Percentiles rank a stretch among this genome's conserved stretches.
phyloP scores from a whole-genome alignment of 2,888 invertebrate species.

The Scaptomyza tumidula region DNA sequence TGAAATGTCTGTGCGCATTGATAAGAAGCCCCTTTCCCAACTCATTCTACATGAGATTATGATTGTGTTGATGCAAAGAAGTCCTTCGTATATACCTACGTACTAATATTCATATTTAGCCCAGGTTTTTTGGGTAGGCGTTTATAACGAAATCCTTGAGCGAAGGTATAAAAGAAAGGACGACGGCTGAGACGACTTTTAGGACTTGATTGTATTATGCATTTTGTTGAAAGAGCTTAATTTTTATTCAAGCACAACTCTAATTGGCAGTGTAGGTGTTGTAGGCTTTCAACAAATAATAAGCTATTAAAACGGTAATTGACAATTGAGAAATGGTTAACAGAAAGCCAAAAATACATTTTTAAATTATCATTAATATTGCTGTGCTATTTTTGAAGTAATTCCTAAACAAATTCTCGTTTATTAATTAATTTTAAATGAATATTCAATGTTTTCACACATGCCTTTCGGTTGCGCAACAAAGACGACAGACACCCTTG shows the following conservation, averaged over 20 bases:
- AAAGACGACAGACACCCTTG: neutral
- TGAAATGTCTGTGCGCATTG: slow-evolving; percentile 47
- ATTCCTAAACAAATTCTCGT: neutral
- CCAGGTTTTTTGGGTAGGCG: neutral
- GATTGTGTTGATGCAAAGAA: slow-evolving; percentile 38
- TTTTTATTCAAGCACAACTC: neutral
- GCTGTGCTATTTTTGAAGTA: neutral
- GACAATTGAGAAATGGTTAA: neutral
- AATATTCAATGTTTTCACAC: neutral
- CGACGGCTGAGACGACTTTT: neutral
- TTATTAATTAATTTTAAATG: neutral
- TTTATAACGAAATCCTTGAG: slow-evolving; percentile 2
- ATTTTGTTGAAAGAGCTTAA: neutral
- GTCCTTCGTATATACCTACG: neutral
- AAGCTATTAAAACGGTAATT: neutral
- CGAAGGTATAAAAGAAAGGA: neutral
- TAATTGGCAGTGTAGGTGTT: slow-evolving; percentile 1
- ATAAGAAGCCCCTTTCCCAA: slow-evolving; percentile 51
- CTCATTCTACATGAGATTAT: slow-evolving; percentile 26
- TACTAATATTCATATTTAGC: slow-evolving; percentile 28
- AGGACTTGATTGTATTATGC: neutral
- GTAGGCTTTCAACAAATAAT: neutral
- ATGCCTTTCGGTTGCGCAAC: neutral
- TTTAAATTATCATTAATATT: neutral
- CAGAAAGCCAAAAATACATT: neutral